phyloP scores from a whole-genome alignment of 2,888 invertebrate genomes.

The Rhorus exstirpatorius region DNA sequence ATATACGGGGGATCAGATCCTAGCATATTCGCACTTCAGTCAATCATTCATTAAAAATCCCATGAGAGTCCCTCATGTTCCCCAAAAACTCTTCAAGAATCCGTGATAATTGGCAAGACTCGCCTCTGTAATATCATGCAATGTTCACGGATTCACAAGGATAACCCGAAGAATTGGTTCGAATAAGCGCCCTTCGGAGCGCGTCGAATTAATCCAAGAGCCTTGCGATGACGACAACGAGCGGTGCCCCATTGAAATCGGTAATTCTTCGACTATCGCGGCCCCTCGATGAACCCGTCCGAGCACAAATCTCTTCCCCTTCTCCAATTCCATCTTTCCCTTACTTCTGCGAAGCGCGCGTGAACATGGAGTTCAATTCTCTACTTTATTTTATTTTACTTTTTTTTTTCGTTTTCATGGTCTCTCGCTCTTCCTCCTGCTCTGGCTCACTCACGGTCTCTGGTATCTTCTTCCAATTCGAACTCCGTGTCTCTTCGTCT shows the following conservation, averaged over 20 bases:
- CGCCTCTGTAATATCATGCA: background rate
- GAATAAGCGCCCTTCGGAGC: slow-evolving; percentile 8
- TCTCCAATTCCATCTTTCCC: slow-evolving; percentile 55
- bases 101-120: background rate
- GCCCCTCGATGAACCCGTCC: slow-evolving; percentile 77
- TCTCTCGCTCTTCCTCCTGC: slow-evolving; percentile 45
- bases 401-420: no score
- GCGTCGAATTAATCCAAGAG: slow-evolving; percentile 26
- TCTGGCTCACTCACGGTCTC: slow-evolving; percentile 26
- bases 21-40: no score
- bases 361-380: slow-evolving; percentile 62
- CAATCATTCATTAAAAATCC: no score
- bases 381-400: slow-evolving; percentile 45
- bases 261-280: slow-evolving; percentile 78
- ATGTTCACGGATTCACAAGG: background rate
- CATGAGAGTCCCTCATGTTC: no score
- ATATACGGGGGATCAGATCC: no score
- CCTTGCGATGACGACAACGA: background rate
- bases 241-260: slow-evolving; percentile 72
- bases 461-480: slow-evolving; percentile 58
- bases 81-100: no score
- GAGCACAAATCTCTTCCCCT: slow-evolving; percentile 76
- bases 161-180: slow-evolving; percentile 16
- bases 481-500: slow-evolving; percentile 55
- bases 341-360: slow-evolving; percentile 57